A percentile compares a stretch with the other conserved stretches of the same genome.
Conservation (phyloP, 2,113 vertebrate genomes). For the Ptyas mucosa region DNA sequence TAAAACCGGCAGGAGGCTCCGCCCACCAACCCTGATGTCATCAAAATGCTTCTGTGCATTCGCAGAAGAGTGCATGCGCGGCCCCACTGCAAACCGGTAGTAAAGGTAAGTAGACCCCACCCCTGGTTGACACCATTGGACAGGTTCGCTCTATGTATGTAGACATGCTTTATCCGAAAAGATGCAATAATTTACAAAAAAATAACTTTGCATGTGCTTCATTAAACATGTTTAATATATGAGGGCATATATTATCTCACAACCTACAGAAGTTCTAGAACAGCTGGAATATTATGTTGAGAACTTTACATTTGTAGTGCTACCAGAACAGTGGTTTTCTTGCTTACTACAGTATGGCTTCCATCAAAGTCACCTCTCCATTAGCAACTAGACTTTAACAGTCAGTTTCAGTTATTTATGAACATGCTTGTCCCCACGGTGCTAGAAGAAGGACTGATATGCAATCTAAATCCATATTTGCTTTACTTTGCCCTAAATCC, state of each 20-base stretch:
- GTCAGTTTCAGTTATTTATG: neutral
- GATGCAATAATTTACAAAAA: conserved; percentile 5
- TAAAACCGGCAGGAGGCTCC: no score
- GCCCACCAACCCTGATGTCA: no score
- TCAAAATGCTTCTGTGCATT: no score
- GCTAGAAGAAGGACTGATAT: neutral
- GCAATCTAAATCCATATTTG: conserved; percentile 29
- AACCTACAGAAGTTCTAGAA: conserved; percentile 7
- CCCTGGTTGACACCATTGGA: neutral
- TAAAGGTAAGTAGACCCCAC: no score
- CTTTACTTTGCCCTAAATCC: conserved; percentile 12
- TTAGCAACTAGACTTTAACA: conserved; percentile 34
- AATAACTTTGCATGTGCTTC: conserved; percentile 23
- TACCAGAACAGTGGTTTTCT: conserved; percentile 3
- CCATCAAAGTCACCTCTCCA: conserved; percentile 36
- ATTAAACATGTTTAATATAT: conserved; percentile 21
- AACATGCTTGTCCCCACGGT: conserved; percentile 10
- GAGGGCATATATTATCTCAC: neutral
- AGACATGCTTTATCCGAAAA: neutral
- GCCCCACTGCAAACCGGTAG: no score
- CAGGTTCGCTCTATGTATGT: neutral
- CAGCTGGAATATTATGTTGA: conserved; percentile 17
- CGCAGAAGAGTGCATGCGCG: no score
- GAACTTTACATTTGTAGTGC: neutral
- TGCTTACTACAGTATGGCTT: conserved; percentile 30